A percentile compares a stretch with the other conserved stretches of the same genome.
phyloP scores from a whole-genome alignment of 2,113 vertebrate species.

The Myrmophylax atrothorax region DNA sequence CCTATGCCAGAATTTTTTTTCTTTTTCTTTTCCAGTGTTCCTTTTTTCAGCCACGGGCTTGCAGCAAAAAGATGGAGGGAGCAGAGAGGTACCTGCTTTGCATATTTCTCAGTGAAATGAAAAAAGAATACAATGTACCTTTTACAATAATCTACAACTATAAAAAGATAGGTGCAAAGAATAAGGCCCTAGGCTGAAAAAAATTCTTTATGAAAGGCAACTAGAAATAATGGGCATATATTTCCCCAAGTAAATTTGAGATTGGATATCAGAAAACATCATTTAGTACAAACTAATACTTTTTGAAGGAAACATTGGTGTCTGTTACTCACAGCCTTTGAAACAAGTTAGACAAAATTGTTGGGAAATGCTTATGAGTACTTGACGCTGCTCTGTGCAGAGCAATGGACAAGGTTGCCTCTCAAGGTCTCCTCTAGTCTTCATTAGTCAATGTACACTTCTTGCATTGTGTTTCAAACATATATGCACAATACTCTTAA shows the following conservation, averaged over 20 bases:
- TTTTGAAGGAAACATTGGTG: not conserved
- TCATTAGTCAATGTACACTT: not conserved
- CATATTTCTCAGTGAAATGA: conserved; percentile 1
- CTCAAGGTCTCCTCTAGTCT: not conserved
- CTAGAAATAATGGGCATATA: not conserved
- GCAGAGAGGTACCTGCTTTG: not conserved
- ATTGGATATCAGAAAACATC: not conserved
- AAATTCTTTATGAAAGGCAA: not conserved
- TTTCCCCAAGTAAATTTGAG: not conserved
- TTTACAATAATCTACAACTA: not conserved
- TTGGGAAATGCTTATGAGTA: not conserved
- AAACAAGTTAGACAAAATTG: not conserved
- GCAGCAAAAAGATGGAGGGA: conserved; percentile 14
- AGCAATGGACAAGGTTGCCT: not conserved
- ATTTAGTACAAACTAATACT: not conserved
- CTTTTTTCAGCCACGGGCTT: not conserved
- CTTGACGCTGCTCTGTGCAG: not conserved
- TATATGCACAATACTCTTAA: not conserved
- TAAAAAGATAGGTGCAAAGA: not conserved
- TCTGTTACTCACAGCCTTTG: not conserved
- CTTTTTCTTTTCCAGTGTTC: not conserved
- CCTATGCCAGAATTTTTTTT: not conserved
- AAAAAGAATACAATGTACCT: not conserved
- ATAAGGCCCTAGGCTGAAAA: not conserved
- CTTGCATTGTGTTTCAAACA: not conserved